Conservation (phyloP, 1,140 invertebrate species). For the Uloborus diversus region DNA sequence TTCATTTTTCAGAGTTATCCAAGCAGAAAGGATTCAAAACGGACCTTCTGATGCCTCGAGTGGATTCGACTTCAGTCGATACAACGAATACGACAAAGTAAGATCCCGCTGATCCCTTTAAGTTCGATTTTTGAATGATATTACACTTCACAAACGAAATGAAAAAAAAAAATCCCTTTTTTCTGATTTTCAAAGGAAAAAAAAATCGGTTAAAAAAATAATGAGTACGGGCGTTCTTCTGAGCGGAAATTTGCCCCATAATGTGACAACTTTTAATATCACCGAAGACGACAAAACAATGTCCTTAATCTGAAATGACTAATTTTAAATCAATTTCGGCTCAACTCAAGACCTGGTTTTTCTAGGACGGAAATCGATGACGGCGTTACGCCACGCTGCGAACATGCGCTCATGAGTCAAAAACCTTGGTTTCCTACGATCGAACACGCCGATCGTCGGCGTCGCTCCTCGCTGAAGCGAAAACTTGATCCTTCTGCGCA, state of each 20-base stretch:
- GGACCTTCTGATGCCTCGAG: not conserved
- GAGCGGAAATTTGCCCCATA: not conserved
- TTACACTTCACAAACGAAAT: not conserved
- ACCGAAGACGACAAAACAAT: not conserved
- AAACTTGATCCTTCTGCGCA: too few species aligned
- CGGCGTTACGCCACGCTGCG: too few species aligned
- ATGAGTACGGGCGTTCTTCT: not conserved
- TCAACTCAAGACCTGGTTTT: too few species aligned
- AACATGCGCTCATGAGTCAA: too few species aligned
- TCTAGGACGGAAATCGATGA: too few species aligned
- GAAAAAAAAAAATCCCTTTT: too few species aligned
- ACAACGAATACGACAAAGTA: conserved; percentile 30
- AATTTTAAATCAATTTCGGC: too few species aligned
- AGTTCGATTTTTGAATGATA: not conserved
- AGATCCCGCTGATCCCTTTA: not conserved
- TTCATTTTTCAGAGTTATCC: conserved; percentile 4
- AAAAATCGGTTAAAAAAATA: not conserved
- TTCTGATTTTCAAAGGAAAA: not conserved
- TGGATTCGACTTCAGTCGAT: conserved; percentile 21
- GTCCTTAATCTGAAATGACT: not conserved
- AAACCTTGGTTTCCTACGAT: too few species aligned
- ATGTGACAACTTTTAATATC: too few species aligned
- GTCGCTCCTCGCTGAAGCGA: too few species aligned
- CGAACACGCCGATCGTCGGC: too few species aligned
- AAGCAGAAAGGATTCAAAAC: conserved; percentile 3